Percentiles rank a stretch among this genome's conserved stretches.
Conservation (phyloP, 2,113 vertebrate species). For the human (Homo sapiens) region GRCh38 chr3:72058001-72058500, state of each 20-base stretch:
- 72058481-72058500: conserved; percentile 46
- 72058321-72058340: neutral
- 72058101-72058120: too few species aligned
- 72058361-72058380: neutral
- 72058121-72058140: neutral
- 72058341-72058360: neutral
- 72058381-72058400: neutral
- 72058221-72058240: neutral
- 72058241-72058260: neutral
- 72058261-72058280: neutral
- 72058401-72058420: neutral
- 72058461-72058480: conserved; percentile 2
- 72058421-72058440: neutral
- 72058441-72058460: neutral
- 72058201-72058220: neutral
- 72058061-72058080: neutral
- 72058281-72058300: neutral
- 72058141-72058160: neutral
- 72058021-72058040: neutral
- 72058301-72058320: neutral
- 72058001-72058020: neutral
- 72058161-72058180: neutral
- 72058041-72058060: neutral
- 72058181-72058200: neutral
- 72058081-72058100: neutral